Evolutionary conservation across 2,113 vertebrate genomes (phyloP).

Genomic region (Brachirus orientalis): DNA sequence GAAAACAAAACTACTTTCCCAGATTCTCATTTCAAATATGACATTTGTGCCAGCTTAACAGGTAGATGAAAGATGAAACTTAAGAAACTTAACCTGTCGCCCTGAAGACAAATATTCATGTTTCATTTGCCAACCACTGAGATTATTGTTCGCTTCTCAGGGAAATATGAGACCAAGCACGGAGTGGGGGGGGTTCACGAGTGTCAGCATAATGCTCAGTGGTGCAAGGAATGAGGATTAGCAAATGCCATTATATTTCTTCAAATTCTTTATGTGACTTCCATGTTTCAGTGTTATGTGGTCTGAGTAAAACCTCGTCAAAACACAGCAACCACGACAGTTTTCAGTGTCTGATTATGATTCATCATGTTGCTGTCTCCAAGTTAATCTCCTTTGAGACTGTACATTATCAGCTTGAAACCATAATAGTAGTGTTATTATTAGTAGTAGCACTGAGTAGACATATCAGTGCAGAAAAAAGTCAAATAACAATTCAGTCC

Average conservation of each 20-base stretch:
- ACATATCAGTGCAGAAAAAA: no score
- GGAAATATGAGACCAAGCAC: slow-evolving; percentile 22
- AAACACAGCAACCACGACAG: neutral
- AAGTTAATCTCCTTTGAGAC: slow-evolving; percentile 1
- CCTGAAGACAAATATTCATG: slow-evolving; percentile 63
- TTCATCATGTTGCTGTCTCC: neutral
- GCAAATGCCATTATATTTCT: slow-evolving; percentile 53
- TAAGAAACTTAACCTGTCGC: slow-evolving; percentile 64
- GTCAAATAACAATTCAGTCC: no score
- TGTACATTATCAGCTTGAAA: slow-evolving; percentile 8
- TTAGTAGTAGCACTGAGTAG: no score
- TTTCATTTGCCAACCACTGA: slow-evolving; percentile 45
- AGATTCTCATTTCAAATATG: slow-evolving; percentile 73
- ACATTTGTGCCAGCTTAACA: slow-evolving; percentile 45
- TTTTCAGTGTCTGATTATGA: slow-evolving; percentile 2
- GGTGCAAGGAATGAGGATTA: slow-evolving; percentile 59
- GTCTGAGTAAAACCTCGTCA: slow-evolving; percentile 24
- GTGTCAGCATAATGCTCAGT: slow-evolving; percentile 42
- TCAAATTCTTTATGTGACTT: slow-evolving; percentile 56
- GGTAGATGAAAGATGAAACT: slow-evolving; percentile 65
- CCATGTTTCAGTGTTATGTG: slow-evolving; percentile 31
- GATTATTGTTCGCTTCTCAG: slow-evolving; percentile 60
- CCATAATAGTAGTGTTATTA: neutral
- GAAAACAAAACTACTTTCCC: slow-evolving; percentile 63
- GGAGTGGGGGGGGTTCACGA: slow-evolving; percentile 43